A percentile compares a stretch with the other conserved stretches of the same genome.
Conservation (phyloP, 2,797 vertebrate species). For the Ptychobarbus kaznakovi region DNA sequence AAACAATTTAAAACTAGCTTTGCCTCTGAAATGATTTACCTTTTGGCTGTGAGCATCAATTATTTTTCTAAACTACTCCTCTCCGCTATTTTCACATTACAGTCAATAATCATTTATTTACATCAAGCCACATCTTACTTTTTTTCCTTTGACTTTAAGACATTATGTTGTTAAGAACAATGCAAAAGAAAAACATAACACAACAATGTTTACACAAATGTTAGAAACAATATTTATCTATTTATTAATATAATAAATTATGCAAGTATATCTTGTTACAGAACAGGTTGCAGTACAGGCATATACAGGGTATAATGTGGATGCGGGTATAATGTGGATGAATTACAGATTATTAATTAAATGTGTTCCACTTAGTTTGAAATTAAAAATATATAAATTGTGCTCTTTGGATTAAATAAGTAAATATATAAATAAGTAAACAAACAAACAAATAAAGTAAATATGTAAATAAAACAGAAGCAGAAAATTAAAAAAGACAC, state of each 20-base stretch:
- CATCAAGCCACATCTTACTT: too few species aligned
- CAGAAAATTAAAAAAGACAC: neutral
- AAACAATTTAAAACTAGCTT: slow-evolving; percentile 7
- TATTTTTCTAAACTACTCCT: neutral
- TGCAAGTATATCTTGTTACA: neutral
- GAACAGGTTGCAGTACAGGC: neutral
- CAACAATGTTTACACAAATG: neutral
- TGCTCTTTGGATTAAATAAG: too few species aligned
- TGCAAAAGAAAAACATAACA: too few species aligned
- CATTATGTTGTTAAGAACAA: neutral
- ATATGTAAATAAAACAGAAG: neutral
- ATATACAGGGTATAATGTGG: neutral
- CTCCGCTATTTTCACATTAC: neutral
- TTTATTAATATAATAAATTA: neutral
- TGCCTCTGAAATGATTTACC: neutral
- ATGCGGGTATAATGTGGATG: neutral
- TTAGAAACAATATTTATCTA: neutral
- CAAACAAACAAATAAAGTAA: too few species aligned
- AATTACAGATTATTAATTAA: too few species aligned
- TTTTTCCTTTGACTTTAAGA: neutral
- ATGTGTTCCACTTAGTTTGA: too few species aligned
- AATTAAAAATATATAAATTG: too few species aligned
- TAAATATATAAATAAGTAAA: too few species aligned
- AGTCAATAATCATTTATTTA: too few species aligned
- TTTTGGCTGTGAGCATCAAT: neutral